Evolutionary conservation across 1,140 invertebrate species (phyloP), one percentile per base, ranked within the genome.

Genomic region (Bilobella aurantiaca): DNA sequence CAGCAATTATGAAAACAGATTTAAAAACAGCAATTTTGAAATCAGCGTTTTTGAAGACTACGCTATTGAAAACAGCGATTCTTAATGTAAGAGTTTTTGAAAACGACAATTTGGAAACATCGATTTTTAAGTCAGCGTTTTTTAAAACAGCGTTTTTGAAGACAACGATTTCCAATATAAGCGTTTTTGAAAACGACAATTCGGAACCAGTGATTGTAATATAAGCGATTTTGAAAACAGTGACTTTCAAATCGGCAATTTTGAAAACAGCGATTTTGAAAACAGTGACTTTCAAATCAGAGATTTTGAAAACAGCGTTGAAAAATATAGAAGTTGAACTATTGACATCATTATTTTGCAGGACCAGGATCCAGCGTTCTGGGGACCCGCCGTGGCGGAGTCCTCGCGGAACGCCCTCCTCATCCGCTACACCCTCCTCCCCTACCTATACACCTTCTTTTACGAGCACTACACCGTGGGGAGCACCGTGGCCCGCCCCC

Each of bases 401-500:
- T 67, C 72, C 12, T 69, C 75, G 2, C 65, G 71, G 63, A 69
- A 72, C 8, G 77, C 78, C 0, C 62, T 81, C 0, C 57, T 72
- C 31, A 69, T 77, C 2, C 74, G 81, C 21, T 83, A 82, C 71
- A 74, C 72, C 27, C 71, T 82, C 1, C 73, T 82, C 1, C 81
- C 81, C 0, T 79, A 77, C 68, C 73, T 82, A 2, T 83, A 83
- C 73, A 80, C 80, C 12, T 70, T 80, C 23, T 77, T 82, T 60
- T 79, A 77, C 67, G 49, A 74, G 27, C 74, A 76, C 27, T 21
- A 42, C 21, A 69, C 60, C 0, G 14, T 67, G 34, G 74, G 74
- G 16, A 62, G 28, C 23, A 75, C 74, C 23, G 73, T 75, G 8
- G 71, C 69, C 14, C 23, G 74, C 30, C 58, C 74, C 21, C 23